Conservation (phyloP, 2,113 vertebrate species). For the Salvelinus fontinalis region DNA sequence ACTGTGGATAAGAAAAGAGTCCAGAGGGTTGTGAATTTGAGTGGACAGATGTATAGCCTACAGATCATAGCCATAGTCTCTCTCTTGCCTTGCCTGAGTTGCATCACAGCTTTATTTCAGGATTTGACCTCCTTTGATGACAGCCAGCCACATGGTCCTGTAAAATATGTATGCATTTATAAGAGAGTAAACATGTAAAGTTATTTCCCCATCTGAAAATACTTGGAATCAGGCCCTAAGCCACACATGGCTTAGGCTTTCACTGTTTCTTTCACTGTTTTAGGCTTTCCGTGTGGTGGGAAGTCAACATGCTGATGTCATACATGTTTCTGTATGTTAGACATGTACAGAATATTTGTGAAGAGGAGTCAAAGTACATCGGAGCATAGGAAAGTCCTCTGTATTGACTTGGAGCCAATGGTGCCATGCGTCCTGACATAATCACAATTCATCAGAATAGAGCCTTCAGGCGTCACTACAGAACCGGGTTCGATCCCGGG, state of each 20-base stretch:
- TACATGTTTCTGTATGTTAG: not conserved
- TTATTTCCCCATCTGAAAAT: constrained; percentile 4
- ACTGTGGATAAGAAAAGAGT: no score
- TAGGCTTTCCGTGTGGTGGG: constrained; percentile 18
- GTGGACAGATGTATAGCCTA: constrained; percentile 48
- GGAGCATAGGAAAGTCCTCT: not conserved
- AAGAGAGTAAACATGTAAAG: constrained; percentile 27
- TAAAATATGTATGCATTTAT: constrained; percentile 55
- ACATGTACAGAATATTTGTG: not conserved
- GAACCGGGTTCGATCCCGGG: no score
- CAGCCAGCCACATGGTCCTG: constrained; percentile 62
- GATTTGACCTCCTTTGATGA: constrained; percentile 55
- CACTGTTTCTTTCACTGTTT: no score
- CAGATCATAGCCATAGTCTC: constrained; percentile 39
- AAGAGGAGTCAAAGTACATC: not conserved
- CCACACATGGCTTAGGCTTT: not conserved
- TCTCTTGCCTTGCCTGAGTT: constrained; percentile 20
- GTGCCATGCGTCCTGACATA: not conserved
- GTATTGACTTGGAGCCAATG: not conserved
- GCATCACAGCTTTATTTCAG: not conserved
- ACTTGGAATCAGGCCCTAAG: not conserved
- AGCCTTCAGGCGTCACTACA: not conserved
- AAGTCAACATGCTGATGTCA: constrained; percentile 14
- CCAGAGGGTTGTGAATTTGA: not conserved
- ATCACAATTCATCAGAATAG: not conserved